A percentile compares a stretch with the other conserved stretches of the same genome.
These are phyloP conservation scores for Drosophila sp. DNA, from an alignment of 1,140 invertebrate genomes.

Conservation along the genomic window DNA sequence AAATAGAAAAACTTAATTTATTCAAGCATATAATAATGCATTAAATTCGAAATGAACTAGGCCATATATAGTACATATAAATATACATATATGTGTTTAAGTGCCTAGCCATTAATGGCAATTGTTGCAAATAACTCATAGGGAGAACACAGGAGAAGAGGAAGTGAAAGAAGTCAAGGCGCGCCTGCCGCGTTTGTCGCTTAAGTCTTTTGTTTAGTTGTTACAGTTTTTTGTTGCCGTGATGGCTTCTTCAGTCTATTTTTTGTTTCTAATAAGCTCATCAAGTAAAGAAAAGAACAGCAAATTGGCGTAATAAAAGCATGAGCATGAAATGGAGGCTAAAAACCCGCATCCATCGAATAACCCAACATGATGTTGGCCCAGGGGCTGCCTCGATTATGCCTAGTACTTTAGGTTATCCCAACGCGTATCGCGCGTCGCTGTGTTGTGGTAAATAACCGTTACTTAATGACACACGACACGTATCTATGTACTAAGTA, in stretches of 20 bases:
- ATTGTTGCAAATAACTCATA: neutral
- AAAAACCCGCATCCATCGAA: conserved; percentile 40
- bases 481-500: conserved; percentile 41
- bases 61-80: neutral
- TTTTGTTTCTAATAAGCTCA: conserved; percentile 27
- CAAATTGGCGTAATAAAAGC: conserved; percentile 54
- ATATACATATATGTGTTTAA: neutral
- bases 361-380: neutral
- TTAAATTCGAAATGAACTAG: neutral
- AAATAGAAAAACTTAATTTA: neutral
- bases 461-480: conserved; percentile 66
- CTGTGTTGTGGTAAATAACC: conserved; percentile 59
- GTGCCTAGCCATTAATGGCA: neutral
- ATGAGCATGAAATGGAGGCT: conserved; percentile 48
- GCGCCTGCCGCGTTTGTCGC: conserved; percentile 34
- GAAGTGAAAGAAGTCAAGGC: neutral
- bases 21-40: neutral
- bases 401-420: neutral
- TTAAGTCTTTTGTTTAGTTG: conserved; percentile 54
- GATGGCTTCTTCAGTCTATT: conserved; percentile 2
- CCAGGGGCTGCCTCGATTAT: conserved; percentile 1
- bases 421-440: conserved; percentile 21
- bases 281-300: conserved; percentile 43
- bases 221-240: neutral
- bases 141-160: neutral